Conservation (phyloP, 2,797 vertebrate genomes). For the Schizopygopsis pylzovi region DNA sequence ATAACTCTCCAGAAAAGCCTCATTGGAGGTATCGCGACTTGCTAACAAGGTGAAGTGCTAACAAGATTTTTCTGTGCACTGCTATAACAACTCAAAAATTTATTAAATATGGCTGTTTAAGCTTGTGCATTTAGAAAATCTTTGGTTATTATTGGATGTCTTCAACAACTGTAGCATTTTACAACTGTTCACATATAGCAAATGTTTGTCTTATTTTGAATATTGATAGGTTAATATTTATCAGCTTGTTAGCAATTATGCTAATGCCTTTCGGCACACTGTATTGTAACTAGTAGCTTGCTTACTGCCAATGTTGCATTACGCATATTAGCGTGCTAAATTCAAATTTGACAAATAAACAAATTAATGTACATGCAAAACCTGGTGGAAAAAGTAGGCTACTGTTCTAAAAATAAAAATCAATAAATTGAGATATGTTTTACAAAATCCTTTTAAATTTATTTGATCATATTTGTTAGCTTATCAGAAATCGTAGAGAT, state of each 20-base stretch:
- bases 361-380: background rate
- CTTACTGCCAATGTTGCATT: too few species aligned
- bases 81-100: background rate
- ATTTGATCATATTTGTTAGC: background rate
- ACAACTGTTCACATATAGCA: background rate
- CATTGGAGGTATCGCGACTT: background rate
- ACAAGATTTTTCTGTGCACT: background rate
- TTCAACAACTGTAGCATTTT: background rate
- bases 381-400: background rate
- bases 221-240: too few species aligned
- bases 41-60: background rate
- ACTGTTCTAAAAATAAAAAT: background rate
- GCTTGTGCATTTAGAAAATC: background rate
- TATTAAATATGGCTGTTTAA: background rate
- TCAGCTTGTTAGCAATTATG: background rate
- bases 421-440: background rate
- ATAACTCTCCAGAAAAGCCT: background rate
- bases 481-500: background rate
- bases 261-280: background rate
- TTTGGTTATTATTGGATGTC: background rate
- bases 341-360: background rate
- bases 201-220: background rate
- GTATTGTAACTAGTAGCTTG: too few species aligned
- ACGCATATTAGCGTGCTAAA: background rate
- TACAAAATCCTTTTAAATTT: background rate